Evolutionary conservation across 2,888 invertebrate species (phyloP).

Genomic region (Serripes groenlandicus): DNA sequence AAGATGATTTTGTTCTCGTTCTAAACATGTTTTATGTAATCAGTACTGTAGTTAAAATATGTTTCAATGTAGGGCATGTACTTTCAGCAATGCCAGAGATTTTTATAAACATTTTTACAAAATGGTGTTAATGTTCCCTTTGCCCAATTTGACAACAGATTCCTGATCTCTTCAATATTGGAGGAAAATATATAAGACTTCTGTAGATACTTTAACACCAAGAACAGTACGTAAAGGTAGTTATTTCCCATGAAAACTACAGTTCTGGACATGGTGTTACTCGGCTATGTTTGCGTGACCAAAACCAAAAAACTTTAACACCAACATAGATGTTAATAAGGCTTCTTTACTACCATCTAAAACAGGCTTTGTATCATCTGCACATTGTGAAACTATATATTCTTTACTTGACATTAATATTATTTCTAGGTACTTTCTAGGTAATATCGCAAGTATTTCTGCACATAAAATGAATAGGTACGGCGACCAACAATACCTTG

Average conservation of each 20-base stretch:
- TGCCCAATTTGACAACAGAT: not conserved
- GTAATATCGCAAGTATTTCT: not conserved
- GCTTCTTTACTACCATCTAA: slow-evolving; percentile 43
- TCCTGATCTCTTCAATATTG: slow-evolving; percentile 2
- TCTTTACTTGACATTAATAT: not conserved
- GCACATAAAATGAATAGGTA: not conserved
- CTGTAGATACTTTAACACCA: slow-evolving; percentile 1
- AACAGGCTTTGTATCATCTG: slow-evolving; percentile 42
- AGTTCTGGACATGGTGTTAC: not conserved
- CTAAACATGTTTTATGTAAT: too few relatives aligned
- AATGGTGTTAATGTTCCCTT: not conserved
- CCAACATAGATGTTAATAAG: not conserved
- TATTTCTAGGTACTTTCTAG: not conserved
- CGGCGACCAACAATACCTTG: slow-evolving; percentile 34
- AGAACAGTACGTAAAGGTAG: not conserved
- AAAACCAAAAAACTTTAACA: not conserved
- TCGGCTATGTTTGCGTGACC: not conserved
- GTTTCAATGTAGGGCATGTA: too few relatives aligned
- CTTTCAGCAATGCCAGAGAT: not conserved
- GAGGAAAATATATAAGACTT: not conserved
- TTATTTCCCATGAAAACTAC: not conserved
- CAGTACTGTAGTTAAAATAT: too few relatives aligned
- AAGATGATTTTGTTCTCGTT: too few relatives aligned
- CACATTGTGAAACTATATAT: slow-evolving; percentile 16
- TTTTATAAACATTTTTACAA: not conserved